Base-by-base conservation (phyloP, 2,888 invertebrate genomes). In the Epistrophe eligans region DNA sequence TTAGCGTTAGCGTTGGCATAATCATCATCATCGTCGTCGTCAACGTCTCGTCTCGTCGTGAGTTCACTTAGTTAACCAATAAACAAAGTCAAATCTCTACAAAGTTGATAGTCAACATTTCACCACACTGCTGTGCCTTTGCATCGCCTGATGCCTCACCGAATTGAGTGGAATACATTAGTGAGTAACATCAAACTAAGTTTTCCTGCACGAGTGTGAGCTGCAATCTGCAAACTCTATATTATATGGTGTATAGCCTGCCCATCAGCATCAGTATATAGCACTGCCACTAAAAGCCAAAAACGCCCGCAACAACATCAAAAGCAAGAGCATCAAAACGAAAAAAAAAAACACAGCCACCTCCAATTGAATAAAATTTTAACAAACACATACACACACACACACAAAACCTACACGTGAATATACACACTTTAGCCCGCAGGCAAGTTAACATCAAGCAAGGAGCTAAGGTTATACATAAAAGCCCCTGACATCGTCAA, bases 91-190 rank as follows among this genome's bases (percentile, higher is more conserved):
- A 82, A 82, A 87, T 83, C 79, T 82, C 74, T 40, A 72, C 83
- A 83, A 87, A 87, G 83, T 87, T 83, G 70, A 77, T 73, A 74
- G 82, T 74, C 73, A 45, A 82, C 77, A 74, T 79, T 82, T 71
- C 64, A 52, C 57, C 67, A 66, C 67, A 45, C 45, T 60, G 9
- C 4, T 24, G 32, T 58, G 64, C 64, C 52, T 71, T 24, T 3
- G 79, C 71, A 72, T 79, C 5, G 57, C 74, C 50, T 62, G n/a
- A n/a, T n/a, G 24, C 24, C 24, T 24, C 72, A 58, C 64, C 52
- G 87, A 83, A 83, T 87, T 76, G 83, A 79, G 79, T 79, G 76
- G 79, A 87, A 87, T 87, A 87, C 83, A 87, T 87, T 87, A 83
- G 87, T 74, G 83, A 52, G 79, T 64, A 87, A 83, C 76, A 87